Evolutionary conservation across 92 coral and sea anemone genomes (phyloP).

Genomic region (Diadumene lineata): DNA sequence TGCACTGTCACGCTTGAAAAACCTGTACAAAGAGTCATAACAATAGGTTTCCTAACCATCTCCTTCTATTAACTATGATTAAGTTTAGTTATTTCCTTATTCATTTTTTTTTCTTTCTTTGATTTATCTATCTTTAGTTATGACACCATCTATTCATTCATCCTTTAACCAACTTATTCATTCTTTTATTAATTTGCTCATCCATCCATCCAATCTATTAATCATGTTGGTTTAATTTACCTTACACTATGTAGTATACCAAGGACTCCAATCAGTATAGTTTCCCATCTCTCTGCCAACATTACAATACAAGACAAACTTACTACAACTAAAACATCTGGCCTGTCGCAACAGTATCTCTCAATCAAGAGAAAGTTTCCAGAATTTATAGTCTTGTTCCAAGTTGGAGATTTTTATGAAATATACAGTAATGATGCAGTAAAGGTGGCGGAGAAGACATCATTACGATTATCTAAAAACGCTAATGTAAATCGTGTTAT

Average conservation of each 20-base stretch:
- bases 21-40: too few relatives aligned
- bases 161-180: not conserved
- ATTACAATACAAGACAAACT: slow-evolving; percentile 25
- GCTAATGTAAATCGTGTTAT: slow-evolving; percentile 72
- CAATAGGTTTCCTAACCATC: too few relatives aligned
- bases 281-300: slow-evolving; percentile 15
- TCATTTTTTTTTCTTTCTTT: not conserved
- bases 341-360: slow-evolving; percentile 65
- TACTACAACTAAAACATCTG: slow-evolving; percentile 52
- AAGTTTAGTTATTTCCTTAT: not conserved
- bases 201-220: not conserved
- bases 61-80: too few relatives aligned
- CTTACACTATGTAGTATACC: not conserved
- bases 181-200: not conserved
- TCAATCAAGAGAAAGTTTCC: slow-evolving; percentile 66
- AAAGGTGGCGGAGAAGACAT: slow-evolving; percentile 81
- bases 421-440: slow-evolving; percentile 78
- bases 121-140: not conserved
- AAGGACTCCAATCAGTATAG: not conserved
- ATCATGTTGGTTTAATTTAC: not conserved
- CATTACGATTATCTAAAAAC: slow-evolving; percentile 68
- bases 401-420: slow-evolving; percentile 89
- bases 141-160: not conserved
- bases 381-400: slow-evolving; percentile 76
- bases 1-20: too few relatives aligned